Base-by-base conservation (phyloP, 64 coral and sea anemone genomes). In the Actinia tenebrosa region DNA sequence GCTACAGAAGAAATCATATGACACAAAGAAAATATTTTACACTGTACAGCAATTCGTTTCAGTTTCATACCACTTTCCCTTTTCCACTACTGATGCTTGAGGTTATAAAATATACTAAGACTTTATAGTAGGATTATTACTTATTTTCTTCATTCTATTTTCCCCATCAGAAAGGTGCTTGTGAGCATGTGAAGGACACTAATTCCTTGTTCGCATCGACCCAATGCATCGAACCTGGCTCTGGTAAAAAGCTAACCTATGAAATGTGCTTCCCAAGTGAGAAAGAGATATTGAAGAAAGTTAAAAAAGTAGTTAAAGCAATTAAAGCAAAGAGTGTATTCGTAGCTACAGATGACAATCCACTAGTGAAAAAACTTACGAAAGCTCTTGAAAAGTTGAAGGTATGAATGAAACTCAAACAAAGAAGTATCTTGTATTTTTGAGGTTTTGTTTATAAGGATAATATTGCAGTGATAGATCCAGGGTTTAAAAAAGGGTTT, bases 271-370 rank as follows among this genome's bases (percentile, higher is more conserved):
- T 85, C n/a, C 96, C 96, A 66, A 80, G 87, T 23, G 72, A 92
- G 22, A 91, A 88, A 75, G 90, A 90, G 87, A 90, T 99, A 66
- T 16, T 94, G 23, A 99, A 93, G 68, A 89, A 78, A 89, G 91
- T 89, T 43, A 99, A 94, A 89, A 88, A 90, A 80, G 81, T 92
- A 77, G 96, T 91, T 11, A 95, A 93, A 20, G 89, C 95, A 83
- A 60, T 85, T 4, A 91, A 93, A 88, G 96, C 90, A 10, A 95
- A 86, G 71, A 88, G 93, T 83, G 86, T 99, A 5, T 99, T 99
- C 91, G 93, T 99, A 2, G 96, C 96, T 3, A 95, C 96, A 1
- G 96, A 99, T 84, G 87, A 94, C 89, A 85, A 99, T 47, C 96
- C 96, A 14, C 84, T 95, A 64, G 82, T 82, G 55, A 52, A 62